Evolutionary conservation across 1,140 invertebrate species (phyloP).

Genomic region (Zophobas morio): DNA sequence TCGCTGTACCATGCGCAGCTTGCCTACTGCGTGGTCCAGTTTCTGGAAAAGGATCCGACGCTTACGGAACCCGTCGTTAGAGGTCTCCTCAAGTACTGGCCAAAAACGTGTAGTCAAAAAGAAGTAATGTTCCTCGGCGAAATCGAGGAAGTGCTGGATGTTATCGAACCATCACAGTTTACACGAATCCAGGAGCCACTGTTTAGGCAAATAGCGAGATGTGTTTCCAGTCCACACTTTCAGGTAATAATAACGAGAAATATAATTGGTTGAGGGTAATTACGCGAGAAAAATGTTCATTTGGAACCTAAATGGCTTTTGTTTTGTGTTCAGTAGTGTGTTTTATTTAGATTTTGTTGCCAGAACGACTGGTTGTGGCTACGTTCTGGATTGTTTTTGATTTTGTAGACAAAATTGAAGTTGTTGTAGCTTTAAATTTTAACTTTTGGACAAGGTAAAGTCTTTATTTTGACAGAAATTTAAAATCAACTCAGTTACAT

Average conservation of each 20-base stretch:
- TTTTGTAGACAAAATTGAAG: no score
- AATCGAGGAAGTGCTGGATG: conserved; percentile 98
- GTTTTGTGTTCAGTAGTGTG: no score
- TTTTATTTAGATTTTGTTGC: no score
- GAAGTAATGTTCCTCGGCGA: conserved; percentile 99
- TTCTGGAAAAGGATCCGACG: conserved; percentile 98
- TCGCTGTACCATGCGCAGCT: conserved; percentile 96
- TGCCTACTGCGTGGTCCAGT: conserved; percentile 99
- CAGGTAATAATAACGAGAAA: conserved; percentile 73
- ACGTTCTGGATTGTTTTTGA: no score
- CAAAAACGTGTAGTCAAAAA: conserved; percentile 99
- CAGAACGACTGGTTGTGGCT: no score
- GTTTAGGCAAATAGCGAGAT: conserved; percentile 97
- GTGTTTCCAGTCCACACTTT: conserved; percentile 99
- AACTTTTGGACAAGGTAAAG: no score
- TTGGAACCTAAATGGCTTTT: neutral
- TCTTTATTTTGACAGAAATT: no score
- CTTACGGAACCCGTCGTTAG: conserved; percentile 97
- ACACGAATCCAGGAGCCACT: conserved; percentile 97
- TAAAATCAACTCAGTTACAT: no score
- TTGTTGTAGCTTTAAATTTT: no score
- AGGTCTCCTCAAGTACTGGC: conserved; percentile 98
- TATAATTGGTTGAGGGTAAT: no score
- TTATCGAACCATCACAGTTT: conserved; percentile 99
- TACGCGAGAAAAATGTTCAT: conserved; percentile 2